These are phyloP conservation scores for Galemys pyrenaicus DNA, from an alignment of 2,113 vertebrate species.

Conservation along the genomic window DNA sequence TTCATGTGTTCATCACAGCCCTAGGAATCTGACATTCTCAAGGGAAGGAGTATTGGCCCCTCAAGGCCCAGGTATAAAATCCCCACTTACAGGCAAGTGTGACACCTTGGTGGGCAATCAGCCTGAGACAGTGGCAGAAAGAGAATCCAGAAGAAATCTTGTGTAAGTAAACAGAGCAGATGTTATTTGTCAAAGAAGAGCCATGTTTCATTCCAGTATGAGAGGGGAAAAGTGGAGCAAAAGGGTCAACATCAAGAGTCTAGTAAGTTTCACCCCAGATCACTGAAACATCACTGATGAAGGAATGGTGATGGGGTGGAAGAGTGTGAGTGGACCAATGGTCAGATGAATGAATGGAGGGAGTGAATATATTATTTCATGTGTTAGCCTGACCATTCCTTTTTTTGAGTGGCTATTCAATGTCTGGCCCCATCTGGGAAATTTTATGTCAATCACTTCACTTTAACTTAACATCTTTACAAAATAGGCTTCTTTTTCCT, in stretches of 20 bases:
- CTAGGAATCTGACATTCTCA: background rate
- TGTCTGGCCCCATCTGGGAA: background rate
- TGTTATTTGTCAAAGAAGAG: background rate
- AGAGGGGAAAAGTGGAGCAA: no score
- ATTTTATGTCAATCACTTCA: background rate
- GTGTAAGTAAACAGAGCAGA: conserved; percentile 24
- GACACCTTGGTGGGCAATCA: background rate
- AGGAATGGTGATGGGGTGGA: background rate
- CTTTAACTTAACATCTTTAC: background rate
- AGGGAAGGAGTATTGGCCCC: conserved; percentile 10
- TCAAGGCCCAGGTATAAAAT: background rate
- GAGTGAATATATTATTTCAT: background rate
- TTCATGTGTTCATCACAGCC: background rate
- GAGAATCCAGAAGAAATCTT: background rate
- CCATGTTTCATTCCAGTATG: background rate
- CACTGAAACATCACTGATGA: background rate
- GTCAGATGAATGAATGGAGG: background rate
- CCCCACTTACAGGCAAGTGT: background rate
- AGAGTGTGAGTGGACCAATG: background rate
- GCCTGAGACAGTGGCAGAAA: background rate
- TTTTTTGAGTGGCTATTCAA: background rate
- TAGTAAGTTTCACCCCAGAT: background rate
- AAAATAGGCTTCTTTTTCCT: background rate
- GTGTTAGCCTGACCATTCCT: background rate
- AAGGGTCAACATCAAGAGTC: background rate